These are phyloP conservation scores for Drosophila ambigua DNA, from an alignment of 1,140 invertebrate genomes.

Conservation along the genomic window DNA sequence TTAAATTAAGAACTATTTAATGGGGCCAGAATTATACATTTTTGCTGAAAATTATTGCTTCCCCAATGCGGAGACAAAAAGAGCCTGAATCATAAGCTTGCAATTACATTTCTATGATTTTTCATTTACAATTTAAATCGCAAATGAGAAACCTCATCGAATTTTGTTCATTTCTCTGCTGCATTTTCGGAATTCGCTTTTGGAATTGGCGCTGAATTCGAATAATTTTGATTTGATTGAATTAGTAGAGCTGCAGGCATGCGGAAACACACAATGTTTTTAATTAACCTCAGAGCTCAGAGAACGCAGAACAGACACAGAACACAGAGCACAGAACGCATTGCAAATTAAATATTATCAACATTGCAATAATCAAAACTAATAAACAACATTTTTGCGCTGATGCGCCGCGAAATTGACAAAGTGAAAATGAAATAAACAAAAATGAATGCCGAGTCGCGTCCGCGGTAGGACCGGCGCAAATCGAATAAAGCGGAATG, in stretches of 20 bases:
- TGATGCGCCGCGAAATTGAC: constrained; percentile 28
- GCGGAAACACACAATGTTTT: constrained; percentile 34
- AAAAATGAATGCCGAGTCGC: background rate
- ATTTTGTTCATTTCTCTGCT: background rate
- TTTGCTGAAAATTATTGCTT: too few species aligned
- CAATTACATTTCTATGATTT: too few species aligned
- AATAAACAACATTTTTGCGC: constrained; percentile 40
- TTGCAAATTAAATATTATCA: constrained; percentile 31
- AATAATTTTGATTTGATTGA: constrained; percentile 31
- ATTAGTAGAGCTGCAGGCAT: constrained; percentile 21
- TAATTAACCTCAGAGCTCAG: constrained; percentile 47
- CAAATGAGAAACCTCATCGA: too few species aligned
- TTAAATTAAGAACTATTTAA: too few species aligned
- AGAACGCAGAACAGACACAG: background rate
- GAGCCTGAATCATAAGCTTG: too few species aligned
- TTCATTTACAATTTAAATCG: too few species aligned
- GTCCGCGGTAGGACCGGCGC: background rate
- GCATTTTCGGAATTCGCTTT: background rate
- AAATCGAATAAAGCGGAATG: constrained; percentile 6
- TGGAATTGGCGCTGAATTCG: background rate
- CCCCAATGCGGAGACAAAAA: too few species aligned
- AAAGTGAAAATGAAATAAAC: constrained; percentile 46
- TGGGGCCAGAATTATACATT: too few species aligned
- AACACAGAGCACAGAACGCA: background rate
- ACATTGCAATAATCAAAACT: constrained; percentile 53